phyloP scores from a whole-genome alignment of 2,797 vertebrate species.

The Capromys pilorides region DNA sequence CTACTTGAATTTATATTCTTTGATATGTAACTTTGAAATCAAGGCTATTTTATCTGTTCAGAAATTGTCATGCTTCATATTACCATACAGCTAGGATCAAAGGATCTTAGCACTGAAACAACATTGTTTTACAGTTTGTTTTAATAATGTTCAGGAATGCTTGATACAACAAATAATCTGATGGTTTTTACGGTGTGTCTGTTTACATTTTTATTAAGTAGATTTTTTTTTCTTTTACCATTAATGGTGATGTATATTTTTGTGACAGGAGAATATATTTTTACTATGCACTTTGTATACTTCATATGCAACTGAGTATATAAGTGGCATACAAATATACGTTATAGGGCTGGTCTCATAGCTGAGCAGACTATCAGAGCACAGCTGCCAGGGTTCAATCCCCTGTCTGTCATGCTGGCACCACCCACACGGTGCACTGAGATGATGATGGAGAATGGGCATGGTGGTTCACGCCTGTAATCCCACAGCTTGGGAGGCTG shows the following conservation, averaged over 20 bases:
- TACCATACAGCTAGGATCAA: conserved; percentile 36
- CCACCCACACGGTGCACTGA: too few species aligned
- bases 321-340: not conserved
- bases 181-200: not conserved
- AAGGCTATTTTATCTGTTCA: conserved; percentile 14
- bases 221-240: not conserved
- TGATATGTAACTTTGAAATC: conserved; percentile 48
- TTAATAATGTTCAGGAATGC: conserved; percentile 50
- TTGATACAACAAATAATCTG: conserved; percentile 38
- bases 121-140: conserved; percentile 15
- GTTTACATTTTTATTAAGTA: conserved; percentile 59
- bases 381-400: too few species aligned
- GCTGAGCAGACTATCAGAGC: too few species aligned
- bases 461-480: too few species aligned
- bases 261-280: not conserved
- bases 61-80: conserved; percentile 23
- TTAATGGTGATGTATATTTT: not conserved
- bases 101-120: not conserved
- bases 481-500: too few species aligned
- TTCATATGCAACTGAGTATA: not conserved
- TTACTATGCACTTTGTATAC: not conserved
- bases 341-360: not conserved
- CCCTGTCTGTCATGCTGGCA: too few species aligned
- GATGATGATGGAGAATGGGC: too few species aligned
- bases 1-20: not conserved